Conservation (phyloP, 2,797 vertebrate species). For the Pseudopleuronectes americanus region DNA sequence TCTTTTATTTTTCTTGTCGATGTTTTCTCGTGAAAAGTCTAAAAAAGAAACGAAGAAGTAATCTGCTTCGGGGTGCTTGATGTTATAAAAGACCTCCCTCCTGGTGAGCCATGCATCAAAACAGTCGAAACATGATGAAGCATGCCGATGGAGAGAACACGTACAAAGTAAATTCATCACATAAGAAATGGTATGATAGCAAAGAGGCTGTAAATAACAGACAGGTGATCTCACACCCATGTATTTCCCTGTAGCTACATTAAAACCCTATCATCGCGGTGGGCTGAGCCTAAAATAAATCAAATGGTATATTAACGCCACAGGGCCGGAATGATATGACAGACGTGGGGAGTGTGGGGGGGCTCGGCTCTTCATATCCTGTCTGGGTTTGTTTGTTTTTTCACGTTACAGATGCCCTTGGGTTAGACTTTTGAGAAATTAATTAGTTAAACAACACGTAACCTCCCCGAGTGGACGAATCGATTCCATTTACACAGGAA, state of each 20-base stretch:
- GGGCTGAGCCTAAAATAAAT: slow-evolving; percentile 49
- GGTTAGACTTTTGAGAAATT: slow-evolving; percentile 29
- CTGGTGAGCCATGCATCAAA: slow-evolving; percentile 36
- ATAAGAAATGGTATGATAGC: slow-evolving; percentile 30
- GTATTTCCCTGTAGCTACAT: slow-evolving; percentile 25
- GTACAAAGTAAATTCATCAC: slow-evolving; percentile 9
- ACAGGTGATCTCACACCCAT: slow-evolving; percentile 20
- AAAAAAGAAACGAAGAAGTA: slow-evolving; percentile 21
- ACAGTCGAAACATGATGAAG: slow-evolving; percentile 20
- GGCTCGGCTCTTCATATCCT: slow-evolving; percentile 19
- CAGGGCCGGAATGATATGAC: slow-evolving; percentile 20
- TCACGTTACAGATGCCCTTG: slow-evolving; percentile 34
- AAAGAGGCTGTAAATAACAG: slow-evolving; percentile 25
- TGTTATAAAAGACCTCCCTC: slow-evolving; percentile 16
- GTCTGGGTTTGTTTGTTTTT: slow-evolving; percentile 25
- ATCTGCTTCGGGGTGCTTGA: background rate
- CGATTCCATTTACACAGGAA: slow-evolving; percentile 37
- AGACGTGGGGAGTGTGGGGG: slow-evolving; percentile 20
- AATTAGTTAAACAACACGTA: slow-evolving; percentile 32
- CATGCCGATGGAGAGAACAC: slow-evolving; percentile 12
- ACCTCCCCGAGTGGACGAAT: slow-evolving; percentile 30
- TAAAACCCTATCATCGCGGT: background rate
- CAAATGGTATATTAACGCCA: slow-evolving; percentile 31
- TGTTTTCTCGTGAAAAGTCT: slow-evolving; percentile 17
- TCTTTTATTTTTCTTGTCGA: slow-evolving; percentile 14